Percentiles rank a stretch among this genome's conserved stretches.
These are phyloP conservation scores for Crotalus adamanteus DNA, from an alignment of 2,797 vertebrate species.

Conservation along the genomic window DNA sequence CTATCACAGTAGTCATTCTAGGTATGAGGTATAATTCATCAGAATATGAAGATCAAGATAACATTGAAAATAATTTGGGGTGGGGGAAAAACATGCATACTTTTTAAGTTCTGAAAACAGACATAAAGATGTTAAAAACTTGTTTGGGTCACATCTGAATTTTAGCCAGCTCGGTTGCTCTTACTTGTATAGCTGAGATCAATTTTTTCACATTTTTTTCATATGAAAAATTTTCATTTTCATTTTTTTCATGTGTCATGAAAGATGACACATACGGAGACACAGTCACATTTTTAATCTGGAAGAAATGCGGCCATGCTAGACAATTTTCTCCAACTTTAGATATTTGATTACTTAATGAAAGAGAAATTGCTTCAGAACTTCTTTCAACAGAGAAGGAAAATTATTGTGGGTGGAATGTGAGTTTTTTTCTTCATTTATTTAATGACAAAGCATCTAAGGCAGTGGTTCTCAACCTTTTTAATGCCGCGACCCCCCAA, in stretches of 20 bases:
- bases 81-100: rapidly evolving
- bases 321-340: neutral
- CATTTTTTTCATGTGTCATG: neutral
- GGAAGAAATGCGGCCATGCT: neutral
- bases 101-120: neutral
- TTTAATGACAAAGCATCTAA: neutral
- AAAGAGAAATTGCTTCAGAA: neutral
- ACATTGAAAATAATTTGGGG: neutral
- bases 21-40: neutral
- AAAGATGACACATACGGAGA: neutral
- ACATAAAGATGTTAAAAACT: neutral
- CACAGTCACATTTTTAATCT: neutral
- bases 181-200: neutral
- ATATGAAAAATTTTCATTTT: neutral
- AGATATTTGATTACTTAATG: neutral
- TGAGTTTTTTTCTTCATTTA: neutral
- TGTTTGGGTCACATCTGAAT: neutral
- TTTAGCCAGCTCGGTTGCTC: neutral
- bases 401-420: neutral
- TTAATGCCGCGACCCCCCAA: too few species aligned
- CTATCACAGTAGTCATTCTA: neutral
- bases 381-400: neutral
- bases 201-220: neutral
- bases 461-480: too few species aligned
- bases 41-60: neutral